Evolutionary conservation across 2,797 vertebrate species (phyloP).

Genomic region (Neosalanx taihuensis): DNA sequence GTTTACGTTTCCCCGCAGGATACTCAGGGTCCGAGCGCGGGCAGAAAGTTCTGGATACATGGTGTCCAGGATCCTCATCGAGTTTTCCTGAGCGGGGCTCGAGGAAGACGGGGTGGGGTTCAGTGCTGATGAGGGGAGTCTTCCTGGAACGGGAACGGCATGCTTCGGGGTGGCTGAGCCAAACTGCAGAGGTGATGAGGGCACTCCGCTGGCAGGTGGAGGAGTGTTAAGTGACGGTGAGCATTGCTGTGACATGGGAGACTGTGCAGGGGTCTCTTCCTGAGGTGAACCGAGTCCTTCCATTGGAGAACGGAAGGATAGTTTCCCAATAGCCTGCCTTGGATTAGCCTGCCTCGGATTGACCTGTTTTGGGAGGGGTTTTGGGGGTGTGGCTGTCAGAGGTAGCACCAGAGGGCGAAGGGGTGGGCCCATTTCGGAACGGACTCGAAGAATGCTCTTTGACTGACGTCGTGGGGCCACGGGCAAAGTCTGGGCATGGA

Average conservation of each 20-base stretch:
- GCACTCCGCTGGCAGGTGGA: conserved; percentile 70
- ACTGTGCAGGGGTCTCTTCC: conserved; percentile 43
- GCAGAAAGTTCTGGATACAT: conserved; percentile 96
- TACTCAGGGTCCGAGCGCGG: conserved; percentile 87
- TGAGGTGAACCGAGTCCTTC: conserved; percentile 65
- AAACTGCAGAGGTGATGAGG: conserved; percentile 92
- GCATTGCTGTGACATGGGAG: conserved; percentile 44
- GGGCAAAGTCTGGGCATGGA: conserved; percentile 52
- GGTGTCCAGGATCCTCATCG: conserved; percentile 89
- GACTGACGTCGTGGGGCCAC: conserved; percentile 46
- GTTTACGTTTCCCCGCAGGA: conserved; percentile 86
- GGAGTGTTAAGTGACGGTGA: conserved; percentile 62
- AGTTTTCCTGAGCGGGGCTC: conserved; percentile 82
- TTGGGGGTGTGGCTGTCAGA: conserved; percentile 79
- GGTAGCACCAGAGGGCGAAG: conserved; percentile 85
- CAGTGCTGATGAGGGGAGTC: conserved; percentile 76
- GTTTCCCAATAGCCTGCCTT: conserved; percentile 64
- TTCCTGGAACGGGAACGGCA: conserved; percentile 90
- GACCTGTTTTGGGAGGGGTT: conserved; percentile 33
- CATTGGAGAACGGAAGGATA: conserved; percentile 74
- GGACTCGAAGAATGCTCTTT: conserved; percentile 74
- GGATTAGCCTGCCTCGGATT: conserved; percentile 59
- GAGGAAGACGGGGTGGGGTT: conserved; percentile 56
- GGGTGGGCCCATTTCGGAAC: conserved; percentile 86
- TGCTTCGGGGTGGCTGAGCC: conserved; percentile 95